Percentiles rank a stretch among this genome's conserved stretches.
phyloP scores from a whole-genome alignment of 2,113 vertebrate species.

The Etheostoma spectabile region DNA sequence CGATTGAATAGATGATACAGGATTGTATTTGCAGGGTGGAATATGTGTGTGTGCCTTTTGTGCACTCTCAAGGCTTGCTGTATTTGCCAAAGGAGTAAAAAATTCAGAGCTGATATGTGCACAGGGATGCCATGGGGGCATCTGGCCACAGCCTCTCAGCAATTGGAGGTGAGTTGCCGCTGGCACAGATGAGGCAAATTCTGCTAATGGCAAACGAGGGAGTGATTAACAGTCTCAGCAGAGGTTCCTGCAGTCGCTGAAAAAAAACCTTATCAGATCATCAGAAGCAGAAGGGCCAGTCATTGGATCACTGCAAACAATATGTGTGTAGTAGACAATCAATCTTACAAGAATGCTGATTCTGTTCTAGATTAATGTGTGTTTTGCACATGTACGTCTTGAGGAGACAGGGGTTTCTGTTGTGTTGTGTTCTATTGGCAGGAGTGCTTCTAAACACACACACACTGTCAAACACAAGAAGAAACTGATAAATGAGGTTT shows the following conservation, averaged over 20 bases:
- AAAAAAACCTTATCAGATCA: neutral
- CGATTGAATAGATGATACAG: neutral
- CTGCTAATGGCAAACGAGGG: slow-evolving; percentile 17
- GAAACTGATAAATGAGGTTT: slow-evolving; percentile 7
- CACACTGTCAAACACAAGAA: neutral
- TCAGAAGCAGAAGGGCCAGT: neutral
- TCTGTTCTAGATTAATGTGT: neutral
- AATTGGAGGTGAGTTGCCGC: slow-evolving; percentile 10
- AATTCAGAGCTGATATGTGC: neutral
- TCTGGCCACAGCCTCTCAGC: neutral
- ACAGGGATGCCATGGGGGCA: neutral
- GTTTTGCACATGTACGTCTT: neutral
- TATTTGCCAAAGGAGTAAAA: neutral
- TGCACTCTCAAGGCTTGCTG: neutral
- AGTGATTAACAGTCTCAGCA: slow-evolving; percentile 7
- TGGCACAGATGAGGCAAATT: slow-evolving; percentile 21
- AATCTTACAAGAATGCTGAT: neutral
- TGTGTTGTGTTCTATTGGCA: neutral
- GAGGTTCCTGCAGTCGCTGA: neutral
- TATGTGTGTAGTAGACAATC: neutral
- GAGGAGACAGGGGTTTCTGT: neutral
- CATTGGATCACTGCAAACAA: neutral
- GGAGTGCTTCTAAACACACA: neutral
- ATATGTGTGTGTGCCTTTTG: neutral
- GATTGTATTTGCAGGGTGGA: neutral